Evolutionary conservation across 30 jellyfish, hydroid and myxozoan genomes (phyloP), one percentile per base, ranked within the genome.

Genomic region (Hydractinia symbiolongicarpus): DNA sequence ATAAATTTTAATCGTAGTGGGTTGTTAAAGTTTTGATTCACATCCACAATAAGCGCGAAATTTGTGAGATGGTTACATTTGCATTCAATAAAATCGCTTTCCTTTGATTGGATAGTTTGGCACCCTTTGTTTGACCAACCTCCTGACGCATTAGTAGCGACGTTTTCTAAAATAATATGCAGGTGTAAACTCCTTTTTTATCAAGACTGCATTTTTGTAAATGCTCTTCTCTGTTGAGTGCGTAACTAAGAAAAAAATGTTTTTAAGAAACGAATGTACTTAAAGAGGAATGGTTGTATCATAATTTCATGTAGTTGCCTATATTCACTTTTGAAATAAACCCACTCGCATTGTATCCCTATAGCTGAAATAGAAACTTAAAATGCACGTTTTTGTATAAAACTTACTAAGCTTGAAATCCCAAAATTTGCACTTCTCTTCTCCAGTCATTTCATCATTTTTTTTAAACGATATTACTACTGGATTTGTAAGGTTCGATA

Each of bases 51-150:
- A 7, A 64, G 40, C 9, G 74, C 74, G 40, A 64, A 64, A 51
- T 64, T 64, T 13, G 74, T 64, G 52, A 64, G 74, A 64, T 64
- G 74, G 74, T 64, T 64, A 51, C 74, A 64, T 51, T 64, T 51
- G 40, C 74, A 64, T 6, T 51, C 52, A 6, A 51, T 64, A 51
- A 64, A 64, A 64, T 64, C 40, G 19, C 40, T 51, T n/a, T 64
- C 40, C 40, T n/a, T 64, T 9, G 74, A 64, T 64, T 64, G 9
- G 52, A 64, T 51, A 44, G 40, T 51, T 51, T 64, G 19, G 17
- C 74, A 64, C 40, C 74, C 74, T 64, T 64, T 64, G 17, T 7
- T 1, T 4, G 74, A 64, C 74, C 74, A 64, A 64, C 40, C 74
- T 51, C 40, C 74, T 64, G 44, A 30, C 44, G 44, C 44, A 30